Percentiles rank a stretch among this genome's conserved stretches.
These are phyloP conservation scores for Nettapus auritus DNA, from an alignment of 2,113 vertebrate species.

Conservation along the genomic window DNA sequence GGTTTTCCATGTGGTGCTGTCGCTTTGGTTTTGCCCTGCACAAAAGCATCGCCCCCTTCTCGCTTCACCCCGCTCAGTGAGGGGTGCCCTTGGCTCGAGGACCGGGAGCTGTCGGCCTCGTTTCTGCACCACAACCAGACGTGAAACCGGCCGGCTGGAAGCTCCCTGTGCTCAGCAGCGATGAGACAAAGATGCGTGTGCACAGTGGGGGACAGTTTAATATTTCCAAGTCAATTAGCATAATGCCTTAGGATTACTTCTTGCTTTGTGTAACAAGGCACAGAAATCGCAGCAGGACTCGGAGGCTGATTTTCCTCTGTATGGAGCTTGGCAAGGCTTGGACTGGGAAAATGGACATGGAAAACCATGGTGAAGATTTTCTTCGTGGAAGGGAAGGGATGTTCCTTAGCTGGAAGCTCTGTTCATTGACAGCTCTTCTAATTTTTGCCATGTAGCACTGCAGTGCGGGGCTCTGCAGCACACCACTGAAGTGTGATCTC, in stretches of 20 bases:
- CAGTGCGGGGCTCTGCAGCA: background rate
- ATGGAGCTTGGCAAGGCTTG: background rate
- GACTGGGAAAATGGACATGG: background rate
- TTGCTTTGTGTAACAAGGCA: background rate
- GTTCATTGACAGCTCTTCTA: background rate
- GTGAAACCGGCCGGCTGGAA: background rate
- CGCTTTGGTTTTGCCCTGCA: background rate
- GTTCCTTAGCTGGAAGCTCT: background rate
- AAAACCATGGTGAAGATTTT: background rate
- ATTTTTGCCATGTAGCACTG: background rate
- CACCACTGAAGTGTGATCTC: no score
- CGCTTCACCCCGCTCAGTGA: background rate
- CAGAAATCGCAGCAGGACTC: background rate
- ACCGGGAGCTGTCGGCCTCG: no score
- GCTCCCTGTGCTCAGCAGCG: background rate
- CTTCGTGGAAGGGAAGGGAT: background rate
- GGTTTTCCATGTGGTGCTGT: background rate
- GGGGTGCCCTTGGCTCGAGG: background rate
- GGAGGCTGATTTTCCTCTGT: background rate
- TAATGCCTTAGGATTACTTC: background rate
- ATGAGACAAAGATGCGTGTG: background rate
- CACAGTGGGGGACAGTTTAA: background rate
- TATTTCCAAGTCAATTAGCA: background rate
- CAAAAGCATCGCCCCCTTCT: background rate
- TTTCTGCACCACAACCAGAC: background rate